Evolutionary conservation across 2,888 invertebrate species (phyloP).

Genomic region (Drosophila ustulata): DNA sequence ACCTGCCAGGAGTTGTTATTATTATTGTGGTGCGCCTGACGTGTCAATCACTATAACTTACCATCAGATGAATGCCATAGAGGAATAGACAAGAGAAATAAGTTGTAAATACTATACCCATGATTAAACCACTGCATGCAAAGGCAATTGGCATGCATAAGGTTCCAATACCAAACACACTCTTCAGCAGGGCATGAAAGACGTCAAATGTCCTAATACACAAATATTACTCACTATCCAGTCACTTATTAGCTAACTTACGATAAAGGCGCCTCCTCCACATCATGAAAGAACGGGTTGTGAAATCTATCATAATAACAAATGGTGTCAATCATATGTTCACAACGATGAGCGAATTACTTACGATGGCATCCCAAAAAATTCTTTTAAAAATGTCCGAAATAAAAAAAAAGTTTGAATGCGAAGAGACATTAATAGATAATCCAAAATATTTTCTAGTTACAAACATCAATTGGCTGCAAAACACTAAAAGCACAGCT

Average conservation of each 20-base stretch:
- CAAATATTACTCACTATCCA: not conserved
- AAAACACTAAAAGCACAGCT: too few relatives aligned
- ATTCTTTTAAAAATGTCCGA: not conserved
- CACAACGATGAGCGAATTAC: not conserved
- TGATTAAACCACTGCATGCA: not conserved
- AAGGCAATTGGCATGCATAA: slow-evolving; percentile 4
- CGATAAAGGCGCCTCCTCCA: slow-evolving; percentile 1
- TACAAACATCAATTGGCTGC: too few relatives aligned
- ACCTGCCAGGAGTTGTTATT: slow-evolving; percentile 1
- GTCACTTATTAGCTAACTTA: not conserved
- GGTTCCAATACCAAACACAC: slow-evolving; percentile 12
- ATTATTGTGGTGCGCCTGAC: not conserved
- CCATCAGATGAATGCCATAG: slow-evolving; percentile 21
- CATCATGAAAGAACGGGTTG: not conserved
- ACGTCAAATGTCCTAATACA: slow-evolving; percentile 2
- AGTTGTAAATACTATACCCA: not conserved
- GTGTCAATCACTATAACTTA: not conserved
- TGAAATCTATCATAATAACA: not conserved
- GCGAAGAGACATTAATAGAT: too few relatives aligned
- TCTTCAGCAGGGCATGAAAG: slow-evolving; percentile 2
- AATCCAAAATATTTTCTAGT: too few relatives aligned
- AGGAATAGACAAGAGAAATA: not conserved
- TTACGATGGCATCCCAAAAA: not conserved
- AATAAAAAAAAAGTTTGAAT: not conserved
- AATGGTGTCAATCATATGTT: not conserved